phyloP scores from a whole-genome alignment of 2,113 vertebrate species.

The Sterrhoptilus dennistouni region DNA sequence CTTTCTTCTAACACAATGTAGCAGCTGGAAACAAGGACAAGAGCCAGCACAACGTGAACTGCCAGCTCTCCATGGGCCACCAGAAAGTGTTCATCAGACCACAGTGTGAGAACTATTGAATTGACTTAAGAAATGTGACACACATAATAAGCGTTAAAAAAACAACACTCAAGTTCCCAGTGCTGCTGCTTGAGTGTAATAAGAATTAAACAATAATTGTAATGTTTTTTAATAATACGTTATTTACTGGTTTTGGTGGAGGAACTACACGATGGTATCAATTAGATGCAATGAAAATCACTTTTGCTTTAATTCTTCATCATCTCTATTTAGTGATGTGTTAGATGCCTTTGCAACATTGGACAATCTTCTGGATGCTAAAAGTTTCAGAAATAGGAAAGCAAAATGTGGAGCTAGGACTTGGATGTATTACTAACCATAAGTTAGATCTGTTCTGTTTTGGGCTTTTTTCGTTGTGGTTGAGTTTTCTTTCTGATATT shows the following conservation, averaged over 20 bases:
- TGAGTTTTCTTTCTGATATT: background rate
- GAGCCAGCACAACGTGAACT: constrained; percentile 21
- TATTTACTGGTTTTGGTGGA: background rate
- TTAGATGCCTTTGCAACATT: background rate
- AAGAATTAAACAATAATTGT: background rate
- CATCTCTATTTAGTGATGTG: background rate
- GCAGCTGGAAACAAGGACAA: constrained; percentile 52
- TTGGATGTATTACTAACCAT: background rate
- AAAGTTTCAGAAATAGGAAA: background rate
- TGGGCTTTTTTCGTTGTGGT: fast-evolving
- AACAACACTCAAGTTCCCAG: background rate
- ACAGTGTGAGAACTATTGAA: constrained; percentile 21
- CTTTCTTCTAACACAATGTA: constrained; percentile 53
- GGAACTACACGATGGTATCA: background rate
- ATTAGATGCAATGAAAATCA: background rate
- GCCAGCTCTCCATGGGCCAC: constrained; percentile 55
- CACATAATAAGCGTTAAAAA: background rate
- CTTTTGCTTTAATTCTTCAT: background rate
- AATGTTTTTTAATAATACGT: background rate
- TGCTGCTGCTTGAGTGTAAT: background rate
- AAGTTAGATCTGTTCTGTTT: background rate
- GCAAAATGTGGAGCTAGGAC: background rate
- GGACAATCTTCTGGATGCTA: background rate
- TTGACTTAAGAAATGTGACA: constrained; percentile 28
- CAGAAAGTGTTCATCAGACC: constrained; percentile 45